Conservation (phyloP, 2,888 invertebrate species). For the Protophormia terraenovae region DNA sequence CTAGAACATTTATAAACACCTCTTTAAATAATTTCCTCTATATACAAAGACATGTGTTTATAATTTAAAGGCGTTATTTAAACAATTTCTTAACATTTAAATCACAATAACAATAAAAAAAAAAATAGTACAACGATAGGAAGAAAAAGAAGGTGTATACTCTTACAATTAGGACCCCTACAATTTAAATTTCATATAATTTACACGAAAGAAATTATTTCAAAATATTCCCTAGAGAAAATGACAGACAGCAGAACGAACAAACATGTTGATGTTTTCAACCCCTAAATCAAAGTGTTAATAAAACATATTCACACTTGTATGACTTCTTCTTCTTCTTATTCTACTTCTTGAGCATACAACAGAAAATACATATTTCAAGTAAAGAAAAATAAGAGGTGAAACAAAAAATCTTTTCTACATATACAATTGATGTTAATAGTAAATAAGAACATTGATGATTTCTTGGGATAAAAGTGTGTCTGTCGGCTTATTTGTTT, state of each 20-base stretch:
- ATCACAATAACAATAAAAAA: slow-evolving; percentile 14
- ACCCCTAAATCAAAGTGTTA: slow-evolving; percentile 55
- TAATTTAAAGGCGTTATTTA: slow-evolving; percentile 22
- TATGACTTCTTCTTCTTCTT: slow-evolving; percentile 39
- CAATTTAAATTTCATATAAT: not conserved
- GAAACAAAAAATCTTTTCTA: slow-evolving; percentile 25
- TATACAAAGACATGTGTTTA: not conserved
- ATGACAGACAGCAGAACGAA: not conserved
- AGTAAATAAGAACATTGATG: slow-evolving; percentile 33
- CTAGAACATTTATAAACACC: not conserved
- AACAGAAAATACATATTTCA: not conserved
- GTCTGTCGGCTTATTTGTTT: slow-evolving; percentile 1
- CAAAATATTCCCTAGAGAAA: slow-evolving; percentile 25
- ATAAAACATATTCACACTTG: slow-evolving; percentile 58
- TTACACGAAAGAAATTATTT: not conserved
- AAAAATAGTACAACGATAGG: not conserved
- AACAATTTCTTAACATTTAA: slow-evolving; percentile 18
- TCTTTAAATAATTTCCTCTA: not conserved
- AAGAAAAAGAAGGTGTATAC: slow-evolving; percentile 2
- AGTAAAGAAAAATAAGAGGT: not conserved
- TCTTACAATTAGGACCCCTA: slow-evolving; percentile 26
- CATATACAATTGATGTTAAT: slow-evolving; percentile 13
- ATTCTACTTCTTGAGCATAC: slow-evolving; percentile 1
- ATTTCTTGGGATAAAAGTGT: slow-evolving; percentile 33
- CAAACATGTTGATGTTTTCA: slow-evolving; percentile 51